Evolutionary conservation across 2,888 invertebrate genomes (phyloP).

Genomic region (Nezara viridula): DNA sequence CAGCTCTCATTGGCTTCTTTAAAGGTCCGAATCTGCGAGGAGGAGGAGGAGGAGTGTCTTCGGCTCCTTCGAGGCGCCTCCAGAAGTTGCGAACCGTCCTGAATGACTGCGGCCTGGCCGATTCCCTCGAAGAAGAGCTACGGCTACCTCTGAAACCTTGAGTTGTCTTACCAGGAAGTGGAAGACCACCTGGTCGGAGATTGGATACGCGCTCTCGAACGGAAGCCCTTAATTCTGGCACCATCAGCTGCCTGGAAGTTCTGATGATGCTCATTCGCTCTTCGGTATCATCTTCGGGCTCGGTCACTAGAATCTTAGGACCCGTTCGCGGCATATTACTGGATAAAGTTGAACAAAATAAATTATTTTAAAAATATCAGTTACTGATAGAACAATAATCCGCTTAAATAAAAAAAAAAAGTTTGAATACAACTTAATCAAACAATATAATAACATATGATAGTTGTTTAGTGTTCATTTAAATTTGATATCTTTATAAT

Average conservation of each 20-base stretch:
- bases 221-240: not conserved
- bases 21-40: not conserved
- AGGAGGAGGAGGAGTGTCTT: not conserved
- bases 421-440: not conserved
- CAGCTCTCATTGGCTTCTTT: not conserved
- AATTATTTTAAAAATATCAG: slow-evolving; percentile 1
- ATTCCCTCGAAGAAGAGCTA: not conserved
- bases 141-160: not conserved
- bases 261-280: not conserved
- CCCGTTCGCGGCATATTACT: not conserved
- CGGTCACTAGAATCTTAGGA: not conserved
- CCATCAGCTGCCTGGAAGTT: not conserved
- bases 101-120: not conserved
- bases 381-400: not conserved
- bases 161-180: slow-evolving; percentile 26
- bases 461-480: too few relatives aligned
- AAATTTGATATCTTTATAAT: too few relatives aligned
- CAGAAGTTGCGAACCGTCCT: slow-evolving; percentile 46
- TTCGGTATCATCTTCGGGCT: not conserved
- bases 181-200: slow-evolving; percentile 15
- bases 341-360: not conserved
- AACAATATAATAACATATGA: slow-evolving; percentile 1
- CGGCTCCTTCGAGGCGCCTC: slow-evolving; percentile 13
- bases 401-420: not conserved
- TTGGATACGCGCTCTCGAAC: not conserved